Evolutionary conservation across 2,888 invertebrate genomes (phyloP).

Genomic region (Eretmocerus hayati): DNA sequence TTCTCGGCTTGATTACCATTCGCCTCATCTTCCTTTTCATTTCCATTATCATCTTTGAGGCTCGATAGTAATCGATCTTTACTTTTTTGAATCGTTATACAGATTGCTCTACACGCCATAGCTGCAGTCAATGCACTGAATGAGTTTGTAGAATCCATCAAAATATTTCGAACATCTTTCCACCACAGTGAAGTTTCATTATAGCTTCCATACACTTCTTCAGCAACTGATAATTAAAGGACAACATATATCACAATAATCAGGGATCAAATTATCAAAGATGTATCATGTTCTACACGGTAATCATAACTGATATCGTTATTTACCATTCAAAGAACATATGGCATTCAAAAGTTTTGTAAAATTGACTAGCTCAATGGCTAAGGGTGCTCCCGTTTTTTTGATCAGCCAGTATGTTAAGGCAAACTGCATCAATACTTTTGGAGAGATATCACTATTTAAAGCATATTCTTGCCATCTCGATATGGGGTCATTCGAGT

Average conservation of each 20-base stretch:
- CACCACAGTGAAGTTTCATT: slow-evolving; percentile 75
- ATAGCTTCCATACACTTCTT: slow-evolving; percentile 57
- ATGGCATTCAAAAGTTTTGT: slow-evolving; percentile 59
- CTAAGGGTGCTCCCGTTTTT: slow-evolving; percentile 47
- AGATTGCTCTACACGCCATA: slow-evolving; percentile 73
- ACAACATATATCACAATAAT: neutral
- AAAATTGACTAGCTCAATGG: slow-evolving; percentile 62
- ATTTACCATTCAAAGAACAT: slow-evolving; percentile 55
- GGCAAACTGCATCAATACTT: slow-evolving; percentile 64
- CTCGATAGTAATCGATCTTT: slow-evolving; percentile 34
- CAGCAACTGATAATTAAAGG: slow-evolving; percentile 35
- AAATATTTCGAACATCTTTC: slow-evolving; percentile 65
- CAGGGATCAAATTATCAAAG: neutral
- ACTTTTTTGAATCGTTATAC: slow-evolving; percentile 50
- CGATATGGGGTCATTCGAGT: slow-evolving; percentile 39
- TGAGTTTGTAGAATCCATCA: slow-evolving; percentile 68
- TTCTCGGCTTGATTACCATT: slow-evolving; percentile 30
- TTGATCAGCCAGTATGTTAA: slow-evolving; percentile 64
- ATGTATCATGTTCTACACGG: no score
- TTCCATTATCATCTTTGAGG: slow-evolving; percentile 29
- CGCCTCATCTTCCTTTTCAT: slow-evolving; percentile 26
- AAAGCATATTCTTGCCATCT: slow-evolving; percentile 44
- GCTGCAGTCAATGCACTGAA: slow-evolving; percentile 75
- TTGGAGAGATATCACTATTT: slow-evolving; percentile 53
- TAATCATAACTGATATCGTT: neutral